Percentiles rank a stretch among this genome's conserved stretches.
Conservation (phyloP, 2,888 invertebrate genomes). For the Parapristionchus giblindavisi region DNA sequence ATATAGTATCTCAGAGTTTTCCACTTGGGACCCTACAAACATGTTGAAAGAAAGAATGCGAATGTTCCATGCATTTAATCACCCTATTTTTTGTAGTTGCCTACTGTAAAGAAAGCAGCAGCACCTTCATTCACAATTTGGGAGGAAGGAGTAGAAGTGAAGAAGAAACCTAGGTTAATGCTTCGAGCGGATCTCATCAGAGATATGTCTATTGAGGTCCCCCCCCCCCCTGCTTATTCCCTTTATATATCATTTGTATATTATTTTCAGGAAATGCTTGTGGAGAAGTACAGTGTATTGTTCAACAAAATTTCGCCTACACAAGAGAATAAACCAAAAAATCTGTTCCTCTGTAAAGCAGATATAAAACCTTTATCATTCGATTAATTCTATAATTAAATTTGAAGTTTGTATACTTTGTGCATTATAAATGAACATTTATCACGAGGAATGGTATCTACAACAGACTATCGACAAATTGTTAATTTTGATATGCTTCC, state of each 20-base stretch:
- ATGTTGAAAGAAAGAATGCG: no score
- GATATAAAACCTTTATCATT: constrained; percentile 25
- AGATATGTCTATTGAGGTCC: constrained; percentile 29
- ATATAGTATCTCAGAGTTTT: no score
- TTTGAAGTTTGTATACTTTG: no score
- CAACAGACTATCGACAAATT: not conserved
- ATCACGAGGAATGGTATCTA: no score
- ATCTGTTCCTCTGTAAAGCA: constrained; percentile 18
- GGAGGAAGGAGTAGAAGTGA: constrained; percentile 29
- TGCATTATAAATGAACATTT: no score
- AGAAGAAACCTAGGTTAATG: constrained; percentile 33
- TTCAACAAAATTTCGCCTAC: not conserved
- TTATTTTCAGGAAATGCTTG: constrained; percentile 11
- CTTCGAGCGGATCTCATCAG: constrained; percentile 12
- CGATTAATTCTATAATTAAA: constrained; percentile 19
- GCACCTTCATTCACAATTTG: constrained; percentile 8
- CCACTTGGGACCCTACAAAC: no score
- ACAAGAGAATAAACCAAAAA: constrained; percentile 25
- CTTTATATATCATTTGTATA: not conserved
- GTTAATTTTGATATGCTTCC: not conserved
- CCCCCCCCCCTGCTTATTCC: not conserved
- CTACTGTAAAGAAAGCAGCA: not conserved
- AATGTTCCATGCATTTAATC: no score
- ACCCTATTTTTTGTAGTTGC: no score
- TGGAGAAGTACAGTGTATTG: constrained; percentile 1